Evolutionary conservation across 2,888 invertebrate species (phyloP), one percentile per base, ranked within the genome.

Genomic region (Drosophila kanekoi): DNA sequence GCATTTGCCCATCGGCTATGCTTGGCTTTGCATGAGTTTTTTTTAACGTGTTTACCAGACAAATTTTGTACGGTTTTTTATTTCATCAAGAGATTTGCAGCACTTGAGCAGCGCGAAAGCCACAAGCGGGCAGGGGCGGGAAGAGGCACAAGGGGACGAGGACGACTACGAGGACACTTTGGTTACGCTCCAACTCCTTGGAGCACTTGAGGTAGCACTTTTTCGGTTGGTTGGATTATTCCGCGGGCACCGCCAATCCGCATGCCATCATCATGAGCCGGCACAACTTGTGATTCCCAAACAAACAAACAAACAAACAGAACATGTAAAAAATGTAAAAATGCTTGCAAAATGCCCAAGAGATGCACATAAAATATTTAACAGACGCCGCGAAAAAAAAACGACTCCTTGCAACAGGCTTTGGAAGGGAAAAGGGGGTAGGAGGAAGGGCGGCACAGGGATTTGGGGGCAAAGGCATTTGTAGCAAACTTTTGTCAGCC

Each of bases 341-440:
- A 86, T 84, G 84, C 79, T 77, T 79, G 79, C 73, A 72, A 82
- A 90, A 90, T 83, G 81, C 91, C 90, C 91, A 79, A 68, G 90
- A 91, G 91, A 88, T 87, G 82, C 76, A 80, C 89, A 90, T 91
- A 91, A 91, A 91, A 91, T 91, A 91, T 91, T 91, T 91, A 91
- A 91, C 88, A 81, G 89, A 72, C 81, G 56, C 70, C 57, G 63
- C 61, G 40, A 23, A 20, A 37, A 37, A 38, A 38, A 65, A 49
- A 49, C 43, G 32, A 40, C 47, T 16, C 20, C 6, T 3, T 11
- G 28, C 23, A 6, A 6, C 2, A 18, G 11, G 9, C 11, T 1
- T 28, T 8, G 47, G 13, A 11, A 11, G 40, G 5, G 40, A 2
- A 4, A 28, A 4, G 8, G 32, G 8, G 32, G 35, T 3, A 14